Evolutionary conservation across 1,140 invertebrate genomes (phyloP), one percentile per base, ranked within the genome.

Genomic region (Asobara japonica): DNA sequence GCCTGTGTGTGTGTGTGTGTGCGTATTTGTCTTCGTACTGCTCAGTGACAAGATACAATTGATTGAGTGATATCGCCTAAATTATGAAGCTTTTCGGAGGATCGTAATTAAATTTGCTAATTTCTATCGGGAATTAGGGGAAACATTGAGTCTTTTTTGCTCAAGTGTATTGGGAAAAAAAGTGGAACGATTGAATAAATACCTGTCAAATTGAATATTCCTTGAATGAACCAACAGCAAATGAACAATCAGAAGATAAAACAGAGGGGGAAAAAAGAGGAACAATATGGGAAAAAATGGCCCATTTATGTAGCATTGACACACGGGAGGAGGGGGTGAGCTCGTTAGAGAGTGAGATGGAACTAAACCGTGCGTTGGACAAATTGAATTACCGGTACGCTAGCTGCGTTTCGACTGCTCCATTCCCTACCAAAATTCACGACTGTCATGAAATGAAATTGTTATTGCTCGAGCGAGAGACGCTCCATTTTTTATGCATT

Each of bases 381-480:
- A 71, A 71, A 71, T 71, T 71, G 69, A 71, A 71, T 71, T 71
- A 71, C 69, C 61, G 51, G 30, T 45, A 48, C 30, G 45, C 20
- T 29, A 48, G 51, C 18, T 31, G 11, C 48, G 29, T 56, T 56
- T 56, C 25, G 51, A 56, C 51, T 25, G 51, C 25, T 11, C 51
- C 51, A 56, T 56, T 56, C 22, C 25, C 18, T 27, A 56, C 5
- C 13, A 5, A 10, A 56, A 56, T 56, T 56, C 51, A 56, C 22
- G 22, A 56, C 1, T 11, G 25, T 22, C 51, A 56, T 56, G 51
- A 56, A 22, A 22, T 27, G 25, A 56, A 56, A 56, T 56, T 56
- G 51, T 56, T 56, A 56, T 56, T 56, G 22, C 51, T 18, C 51
- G 8, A 56, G 10, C 3, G 51, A 20, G 45, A 51, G 20, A 22